Conservation (phyloP, 2,113 vertebrate genomes). For the Alligator sinensis region DNA sequence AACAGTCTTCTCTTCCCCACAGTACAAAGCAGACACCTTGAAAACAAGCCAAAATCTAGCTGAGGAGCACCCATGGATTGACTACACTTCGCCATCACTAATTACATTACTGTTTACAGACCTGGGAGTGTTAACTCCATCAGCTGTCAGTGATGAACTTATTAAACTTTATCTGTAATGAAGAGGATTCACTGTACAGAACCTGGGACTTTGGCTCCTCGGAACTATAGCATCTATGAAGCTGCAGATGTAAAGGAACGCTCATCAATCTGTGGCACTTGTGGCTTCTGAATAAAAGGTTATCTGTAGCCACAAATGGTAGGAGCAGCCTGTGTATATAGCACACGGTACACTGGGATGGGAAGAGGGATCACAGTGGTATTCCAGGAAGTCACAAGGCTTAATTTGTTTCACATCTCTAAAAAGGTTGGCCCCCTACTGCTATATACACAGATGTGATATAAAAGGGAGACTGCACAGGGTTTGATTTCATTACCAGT, state of each 20-base stretch:
- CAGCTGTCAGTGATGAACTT: slow-evolving; percentile 96
- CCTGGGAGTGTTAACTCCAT: slow-evolving; percentile 94
- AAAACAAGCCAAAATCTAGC: slow-evolving; percentile 82
- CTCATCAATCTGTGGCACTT: no score
- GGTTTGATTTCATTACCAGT: not conserved
- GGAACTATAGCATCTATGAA: not conserved
- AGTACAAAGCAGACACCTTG: slow-evolving; percentile 96
- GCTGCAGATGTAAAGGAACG: not conserved
- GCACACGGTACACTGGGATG: no score
- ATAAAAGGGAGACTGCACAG: not conserved
- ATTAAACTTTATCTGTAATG: slow-evolving; percentile 95
- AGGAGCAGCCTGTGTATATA: no score
- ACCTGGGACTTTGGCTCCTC: not conserved
- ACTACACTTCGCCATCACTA: slow-evolving; percentile 95
- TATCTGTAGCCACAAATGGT: no score
- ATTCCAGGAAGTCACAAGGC: no score
- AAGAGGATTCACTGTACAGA: not conserved
- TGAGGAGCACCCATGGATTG: slow-evolving; percentile 92
- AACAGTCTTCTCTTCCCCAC: not conserved
- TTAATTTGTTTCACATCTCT: no score
- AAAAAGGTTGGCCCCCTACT: no score
- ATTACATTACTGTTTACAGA: slow-evolving; percentile 97
- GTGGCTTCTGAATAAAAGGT: no score
- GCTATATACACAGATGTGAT: not conserved
- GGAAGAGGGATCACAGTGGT: no score